Evolutionary conservation across 2,113 vertebrate species (phyloP).

Genomic region (Antechinus flavipes): DNA sequence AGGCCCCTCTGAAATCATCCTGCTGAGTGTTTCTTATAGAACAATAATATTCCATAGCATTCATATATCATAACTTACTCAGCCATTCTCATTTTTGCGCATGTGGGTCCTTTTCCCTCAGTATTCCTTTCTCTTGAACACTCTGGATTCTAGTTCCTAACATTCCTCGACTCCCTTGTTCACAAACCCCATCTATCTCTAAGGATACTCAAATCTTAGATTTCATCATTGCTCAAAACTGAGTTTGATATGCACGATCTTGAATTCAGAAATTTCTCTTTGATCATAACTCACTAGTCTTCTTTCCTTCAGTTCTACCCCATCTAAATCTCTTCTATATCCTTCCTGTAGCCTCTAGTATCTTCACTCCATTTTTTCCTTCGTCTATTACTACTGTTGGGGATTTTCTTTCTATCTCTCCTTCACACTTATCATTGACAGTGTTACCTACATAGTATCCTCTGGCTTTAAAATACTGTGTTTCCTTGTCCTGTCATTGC

Average conservation of each 20-base stretch:
- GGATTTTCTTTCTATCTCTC: background rate
- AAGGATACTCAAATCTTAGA: background rate
- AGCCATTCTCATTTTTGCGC: no score
- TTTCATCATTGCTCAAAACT: background rate
- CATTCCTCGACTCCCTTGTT: background rate
- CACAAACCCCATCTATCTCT: background rate
- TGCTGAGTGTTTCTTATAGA: no score
- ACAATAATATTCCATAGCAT: no score
- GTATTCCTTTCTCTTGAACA: background rate
- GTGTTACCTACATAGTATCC: background rate
- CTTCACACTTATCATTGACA: background rate
- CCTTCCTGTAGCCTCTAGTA: background rate
- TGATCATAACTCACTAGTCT: background rate
- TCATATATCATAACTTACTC: no score
- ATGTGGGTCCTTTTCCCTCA: no score
- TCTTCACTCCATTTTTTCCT: background rate
- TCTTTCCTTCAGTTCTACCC: background rate
- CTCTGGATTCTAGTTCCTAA: background rate
- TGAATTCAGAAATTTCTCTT: background rate
- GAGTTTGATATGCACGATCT: background rate
- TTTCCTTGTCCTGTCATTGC: background rate
- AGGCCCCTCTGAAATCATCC: no score
- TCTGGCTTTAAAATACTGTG: background rate
- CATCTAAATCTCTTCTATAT: background rate
- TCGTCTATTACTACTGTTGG: background rate